Percentiles rank a stretch among this genome's conserved stretches.
These are phyloP conservation scores for Tiliacea citrago DNA, from an alignment of 2,888 invertebrate species.

Conservation along the genomic window DNA sequence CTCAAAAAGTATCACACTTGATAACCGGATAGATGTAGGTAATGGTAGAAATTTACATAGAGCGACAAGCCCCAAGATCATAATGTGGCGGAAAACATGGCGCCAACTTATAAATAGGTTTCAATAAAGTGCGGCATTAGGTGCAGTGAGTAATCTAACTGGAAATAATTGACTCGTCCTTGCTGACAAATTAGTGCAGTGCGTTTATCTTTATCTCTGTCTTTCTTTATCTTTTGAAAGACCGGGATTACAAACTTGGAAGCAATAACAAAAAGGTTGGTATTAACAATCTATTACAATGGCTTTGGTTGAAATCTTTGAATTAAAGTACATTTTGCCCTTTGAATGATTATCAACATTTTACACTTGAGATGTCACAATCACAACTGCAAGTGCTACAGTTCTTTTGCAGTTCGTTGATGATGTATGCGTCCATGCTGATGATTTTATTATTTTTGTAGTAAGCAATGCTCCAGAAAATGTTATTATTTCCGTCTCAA, in stretches of 20 bases:
- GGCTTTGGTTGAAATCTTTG: slow-evolving; percentile 9
- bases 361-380: background rate
- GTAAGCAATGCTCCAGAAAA: background rate
- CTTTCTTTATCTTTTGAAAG: slow-evolving; percentile 33
- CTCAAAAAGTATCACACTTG: slow-evolving; percentile 49
- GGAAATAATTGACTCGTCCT: slow-evolving; percentile 67
- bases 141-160: slow-evolving; percentile 64
- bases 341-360: background rate
- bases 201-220: slow-evolving; percentile 38
- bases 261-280: background rate
- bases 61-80: slow-evolving; percentile 64
- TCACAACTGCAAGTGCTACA: background rate
- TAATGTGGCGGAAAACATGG: slow-evolving; percentile 63
- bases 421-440: background rate
- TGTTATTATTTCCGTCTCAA: background rate
- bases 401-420: background rate
- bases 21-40: slow-evolving; percentile 40
- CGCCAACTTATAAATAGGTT: slow-evolving; percentile 69
- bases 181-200: slow-evolving; percentile 61
- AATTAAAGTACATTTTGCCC: background rate
- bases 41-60: slow-evolving; percentile 53
- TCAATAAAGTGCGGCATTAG: slow-evolving; percentile 63
- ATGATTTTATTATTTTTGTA: background rate
- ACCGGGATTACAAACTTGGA: background rate
- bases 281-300: slow-evolving; percentile 1